A percentile compares a stretch with the other conserved stretches of the same genome.
phyloP scores from a whole-genome alignment of 2,113 vertebrate genomes.

The Dissostichus mawsoni region DNA sequence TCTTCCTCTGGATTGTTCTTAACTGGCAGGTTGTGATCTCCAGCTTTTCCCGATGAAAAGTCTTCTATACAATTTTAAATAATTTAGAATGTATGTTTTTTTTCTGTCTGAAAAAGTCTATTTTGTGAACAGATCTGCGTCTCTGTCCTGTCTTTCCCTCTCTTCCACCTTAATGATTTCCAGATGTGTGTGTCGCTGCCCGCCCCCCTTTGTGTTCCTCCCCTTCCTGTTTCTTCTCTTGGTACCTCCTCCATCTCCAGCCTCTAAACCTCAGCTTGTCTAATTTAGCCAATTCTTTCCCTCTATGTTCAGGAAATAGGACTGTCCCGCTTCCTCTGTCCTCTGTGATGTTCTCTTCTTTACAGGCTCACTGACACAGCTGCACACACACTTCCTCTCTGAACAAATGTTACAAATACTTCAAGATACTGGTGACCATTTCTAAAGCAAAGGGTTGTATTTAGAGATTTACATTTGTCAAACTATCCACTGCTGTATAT shows the following conservation, averaged over 20 bases:
- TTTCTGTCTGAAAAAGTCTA: neutral
- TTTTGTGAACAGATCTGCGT: slow-evolving; percentile 10
- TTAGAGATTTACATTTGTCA: neutral
- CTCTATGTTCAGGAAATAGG: slow-evolving; percentile 25
- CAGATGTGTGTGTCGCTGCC: slow-evolving; percentile 77
- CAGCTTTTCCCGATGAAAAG: neutral
- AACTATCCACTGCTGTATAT: neutral
- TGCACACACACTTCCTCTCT: neutral
- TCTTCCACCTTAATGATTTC: slow-evolving; percentile 71
- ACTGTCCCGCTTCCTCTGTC: neutral
- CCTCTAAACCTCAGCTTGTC: slow-evolving; percentile 11
- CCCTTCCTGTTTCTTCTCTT: slow-evolving; percentile 41
- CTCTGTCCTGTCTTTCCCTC: neutral
- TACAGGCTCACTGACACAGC: neutral
- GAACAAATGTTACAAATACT: neutral
- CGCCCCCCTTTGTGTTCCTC: slow-evolving; percentile 29
- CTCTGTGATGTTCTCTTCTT: neutral
- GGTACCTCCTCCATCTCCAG: slow-evolving; percentile 39
- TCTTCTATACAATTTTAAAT: slow-evolving; percentile 8
- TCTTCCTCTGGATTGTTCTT: slow-evolving; percentile 6
- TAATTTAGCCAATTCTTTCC: slow-evolving; percentile 9
- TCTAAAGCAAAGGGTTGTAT: neutral
- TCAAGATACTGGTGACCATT: neutral
- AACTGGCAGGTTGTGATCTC: neutral
- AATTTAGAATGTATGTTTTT: neutral